Conservation (phyloP, 2,113 vertebrate species). For the Emberiza fucata region DNA sequence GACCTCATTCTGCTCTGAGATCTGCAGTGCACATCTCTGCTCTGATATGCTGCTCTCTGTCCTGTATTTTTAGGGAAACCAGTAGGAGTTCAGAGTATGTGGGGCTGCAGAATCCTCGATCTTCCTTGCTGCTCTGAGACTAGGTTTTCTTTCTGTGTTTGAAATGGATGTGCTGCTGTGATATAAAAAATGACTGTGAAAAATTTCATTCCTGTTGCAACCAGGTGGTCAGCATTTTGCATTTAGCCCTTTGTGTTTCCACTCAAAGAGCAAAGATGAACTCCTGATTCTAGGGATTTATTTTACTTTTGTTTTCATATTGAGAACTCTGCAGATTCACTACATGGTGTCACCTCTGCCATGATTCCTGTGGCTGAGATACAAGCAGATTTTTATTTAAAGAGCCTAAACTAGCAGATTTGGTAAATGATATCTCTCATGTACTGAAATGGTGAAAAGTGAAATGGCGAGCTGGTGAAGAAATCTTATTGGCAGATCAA, state of each 20-base stretch:
- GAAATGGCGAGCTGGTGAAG: background rate
- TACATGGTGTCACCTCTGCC: background rate
- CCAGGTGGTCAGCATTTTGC: background rate
- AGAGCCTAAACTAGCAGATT: background rate
- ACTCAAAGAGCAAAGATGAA: background rate
- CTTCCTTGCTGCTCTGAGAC: background rate
- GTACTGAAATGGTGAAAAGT: background rate
- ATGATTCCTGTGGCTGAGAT: background rate
- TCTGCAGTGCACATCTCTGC: background rate
- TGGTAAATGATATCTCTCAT: background rate
- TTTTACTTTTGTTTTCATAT: background rate
- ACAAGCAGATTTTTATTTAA: background rate
- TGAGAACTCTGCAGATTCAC: background rate
- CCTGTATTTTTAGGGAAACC: constrained; percentile 38
- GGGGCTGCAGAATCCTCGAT: background rate
- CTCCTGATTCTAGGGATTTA: background rate
- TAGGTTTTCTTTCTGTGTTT: background rate
- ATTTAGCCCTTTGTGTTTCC: background rate
- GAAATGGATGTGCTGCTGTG: background rate
- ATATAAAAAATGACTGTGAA: background rate
- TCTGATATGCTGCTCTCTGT: background rate
- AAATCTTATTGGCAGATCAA: constrained; percentile 3
- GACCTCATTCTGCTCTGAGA: constrained; percentile 38
- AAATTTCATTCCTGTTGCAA: background rate
- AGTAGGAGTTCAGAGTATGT: background rate